phyloP scores from a whole-genome alignment of 1,140 invertebrate species.

The Drosophila nannoptera region DNA sequence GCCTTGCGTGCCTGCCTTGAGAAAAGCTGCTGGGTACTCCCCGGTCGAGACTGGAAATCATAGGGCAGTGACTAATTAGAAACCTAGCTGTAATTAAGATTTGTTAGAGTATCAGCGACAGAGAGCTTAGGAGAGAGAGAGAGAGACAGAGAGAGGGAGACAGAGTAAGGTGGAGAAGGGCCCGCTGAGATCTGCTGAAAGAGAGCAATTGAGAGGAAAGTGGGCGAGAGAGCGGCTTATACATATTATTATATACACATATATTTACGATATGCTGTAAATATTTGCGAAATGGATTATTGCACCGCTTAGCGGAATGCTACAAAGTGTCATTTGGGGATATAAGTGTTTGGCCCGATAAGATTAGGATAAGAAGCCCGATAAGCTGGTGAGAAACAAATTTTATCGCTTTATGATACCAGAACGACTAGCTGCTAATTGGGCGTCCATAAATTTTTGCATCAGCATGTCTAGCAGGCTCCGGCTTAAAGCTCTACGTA shows the following conservation, averaged over 20 bases:
- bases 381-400: not conserved
- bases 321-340: slow-evolving; percentile 22
- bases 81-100: too few relatives aligned
- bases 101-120: not conserved
- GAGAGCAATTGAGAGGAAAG: too few relatives aligned
- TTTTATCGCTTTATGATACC: slow-evolving; percentile 22
- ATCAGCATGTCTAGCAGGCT: not conserved
- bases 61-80: too few relatives aligned
- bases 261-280: slow-evolving; percentile 29
- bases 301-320: slow-evolving; percentile 17
- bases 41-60: too few relatives aligned
- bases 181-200: too few relatives aligned
- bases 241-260: not conserved
- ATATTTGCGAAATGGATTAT: slow-evolving; percentile 31
- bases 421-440: not conserved
- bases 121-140: not conserved
- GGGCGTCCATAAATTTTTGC: not conserved
- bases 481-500: too few relatives aligned
- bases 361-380: slow-evolving; percentile 31
- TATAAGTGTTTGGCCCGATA: slow-evolving; percentile 27
- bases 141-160: not conserved
- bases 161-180: too few relatives aligned
- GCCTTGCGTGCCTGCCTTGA: too few relatives aligned
- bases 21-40: too few relatives aligned
- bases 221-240: too few relatives aligned